Percentiles rank a stretch among this genome's conserved stretches.
phyloP scores from a whole-genome alignment of 2,888 invertebrate genomes.

The Mylabris sibirica region DNA sequence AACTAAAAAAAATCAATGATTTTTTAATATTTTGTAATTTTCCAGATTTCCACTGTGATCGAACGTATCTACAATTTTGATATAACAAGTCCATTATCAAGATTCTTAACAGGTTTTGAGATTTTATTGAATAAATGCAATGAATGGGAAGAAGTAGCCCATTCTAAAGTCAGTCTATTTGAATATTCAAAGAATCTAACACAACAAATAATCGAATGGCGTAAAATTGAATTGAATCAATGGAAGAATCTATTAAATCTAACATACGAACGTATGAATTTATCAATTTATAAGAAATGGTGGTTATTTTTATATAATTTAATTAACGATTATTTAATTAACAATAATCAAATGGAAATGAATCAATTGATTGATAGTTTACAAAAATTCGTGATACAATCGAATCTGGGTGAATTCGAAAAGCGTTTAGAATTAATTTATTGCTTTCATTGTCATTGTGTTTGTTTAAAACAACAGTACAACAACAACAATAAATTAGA shows the following conservation, averaged over 20 bases:
- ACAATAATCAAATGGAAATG: slow-evolving; percentile 50
- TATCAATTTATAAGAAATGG: slow-evolving; percentile 66
- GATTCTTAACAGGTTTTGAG: slow-evolving; percentile 91
- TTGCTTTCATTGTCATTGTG: slow-evolving; percentile 81
- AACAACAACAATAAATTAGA: slow-evolving; percentile 53
- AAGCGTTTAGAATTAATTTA: slow-evolving; percentile 79
- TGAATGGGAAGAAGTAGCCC: slow-evolving; percentile 93
- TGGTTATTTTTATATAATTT: slow-evolving; percentile 89
- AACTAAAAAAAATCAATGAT: background rate
- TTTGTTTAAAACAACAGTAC: slow-evolving; percentile 61
- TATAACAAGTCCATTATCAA: slow-evolving; percentile 82
- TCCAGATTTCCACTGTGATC: slow-evolving; percentile 71
- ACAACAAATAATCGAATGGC: slow-evolving; percentile 87
- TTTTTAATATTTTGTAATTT: slow-evolving; percentile 23
- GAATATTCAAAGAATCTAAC: slow-evolving; percentile 77
- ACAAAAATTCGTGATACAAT: slow-evolving; percentile 83
- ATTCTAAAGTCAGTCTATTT: slow-evolving; percentile 82
- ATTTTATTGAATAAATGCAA: slow-evolving; percentile 83
- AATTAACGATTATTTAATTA: slow-evolving; percentile 70
- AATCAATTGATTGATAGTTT: slow-evolving; percentile 68
- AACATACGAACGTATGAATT: slow-evolving; percentile 66
- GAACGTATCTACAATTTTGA: slow-evolving; percentile 74
- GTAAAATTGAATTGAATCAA: slow-evolving; percentile 84
- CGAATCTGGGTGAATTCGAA: slow-evolving; percentile 84
- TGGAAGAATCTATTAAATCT: slow-evolving; percentile 86